Evolutionary conservation across 2,113 vertebrate genomes (phyloP).

Genomic region (Myotis brandtii): DNA sequence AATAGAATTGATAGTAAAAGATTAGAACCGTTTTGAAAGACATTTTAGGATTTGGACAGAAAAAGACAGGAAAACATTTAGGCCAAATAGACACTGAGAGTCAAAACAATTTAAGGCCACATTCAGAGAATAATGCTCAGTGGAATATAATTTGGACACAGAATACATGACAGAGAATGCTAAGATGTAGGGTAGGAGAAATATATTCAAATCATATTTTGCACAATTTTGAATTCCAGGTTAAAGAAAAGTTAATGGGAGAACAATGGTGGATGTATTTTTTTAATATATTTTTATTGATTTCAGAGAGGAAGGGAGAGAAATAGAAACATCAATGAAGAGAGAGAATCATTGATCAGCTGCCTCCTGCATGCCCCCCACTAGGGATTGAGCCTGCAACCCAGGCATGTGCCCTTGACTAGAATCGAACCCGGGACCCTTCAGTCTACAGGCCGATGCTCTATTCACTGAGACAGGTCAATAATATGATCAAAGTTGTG

Average conservation of each 20-base stretch:
- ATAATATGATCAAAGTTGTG: conserved; percentile 8
- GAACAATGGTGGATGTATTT: background rate
- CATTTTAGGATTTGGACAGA: background rate
- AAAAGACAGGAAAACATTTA: background rate
- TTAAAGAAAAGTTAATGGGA: background rate
- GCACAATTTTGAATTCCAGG: background rate
- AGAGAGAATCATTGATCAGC: too few relatives aligned
- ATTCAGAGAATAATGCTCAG: background rate
- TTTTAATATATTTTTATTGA: too few relatives aligned
- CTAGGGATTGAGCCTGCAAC: too few relatives aligned
- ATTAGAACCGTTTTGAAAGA: background rate
- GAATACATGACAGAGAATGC: background rate
- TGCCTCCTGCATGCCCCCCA: too few relatives aligned
- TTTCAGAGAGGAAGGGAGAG: too few relatives aligned
- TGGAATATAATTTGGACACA: background rate
- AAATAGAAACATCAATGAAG: too few relatives aligned
- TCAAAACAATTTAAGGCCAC: background rate
- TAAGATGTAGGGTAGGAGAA: background rate
- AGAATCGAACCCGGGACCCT: too few relatives aligned
- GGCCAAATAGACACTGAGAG: background rate
- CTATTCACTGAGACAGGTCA: background rate
- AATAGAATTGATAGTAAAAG: background rate
- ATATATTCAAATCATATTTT: background rate
- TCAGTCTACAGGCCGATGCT: too few relatives aligned
- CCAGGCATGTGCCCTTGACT: too few relatives aligned